Conservation (phyloP, 2,113 vertebrate species). For the Zosterops hypoxanthus region DNA sequence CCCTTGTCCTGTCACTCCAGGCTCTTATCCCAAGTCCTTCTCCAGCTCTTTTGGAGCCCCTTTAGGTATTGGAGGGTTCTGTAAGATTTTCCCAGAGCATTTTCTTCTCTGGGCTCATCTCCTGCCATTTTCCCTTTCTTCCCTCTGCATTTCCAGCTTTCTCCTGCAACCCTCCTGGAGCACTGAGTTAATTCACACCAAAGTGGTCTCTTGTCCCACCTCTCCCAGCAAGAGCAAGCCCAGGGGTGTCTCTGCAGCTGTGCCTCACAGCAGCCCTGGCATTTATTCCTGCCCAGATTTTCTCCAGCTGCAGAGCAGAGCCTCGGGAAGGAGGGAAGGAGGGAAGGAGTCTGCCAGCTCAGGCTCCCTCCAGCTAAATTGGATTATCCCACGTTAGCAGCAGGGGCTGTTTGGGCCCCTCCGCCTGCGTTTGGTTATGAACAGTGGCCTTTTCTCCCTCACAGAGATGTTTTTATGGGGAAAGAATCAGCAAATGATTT, state of each 20-base stretch:
- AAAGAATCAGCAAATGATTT: neutral
- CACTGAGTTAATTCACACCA: neutral
- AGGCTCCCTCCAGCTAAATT: neutral
- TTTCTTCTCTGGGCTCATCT: neutral
- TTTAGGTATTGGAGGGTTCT: neutral
- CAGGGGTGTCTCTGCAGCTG: rapidly evolving
- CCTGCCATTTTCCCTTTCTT: neutral
- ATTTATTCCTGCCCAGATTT: neutral
- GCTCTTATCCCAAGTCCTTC: neutral
- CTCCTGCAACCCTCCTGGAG: rapidly evolving
- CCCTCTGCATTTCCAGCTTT: neutral
- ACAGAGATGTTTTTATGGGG: neutral
- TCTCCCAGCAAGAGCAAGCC: neutral
- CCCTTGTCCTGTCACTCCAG: neutral
- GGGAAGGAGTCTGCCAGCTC: neutral
- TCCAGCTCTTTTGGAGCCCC: neutral
- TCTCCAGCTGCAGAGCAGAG: neutral
- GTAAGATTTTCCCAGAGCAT: neutral
- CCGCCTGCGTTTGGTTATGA: rapidly evolving
- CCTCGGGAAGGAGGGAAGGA: neutral
- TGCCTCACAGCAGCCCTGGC: neutral
- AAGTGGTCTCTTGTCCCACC: rapidly evolving
- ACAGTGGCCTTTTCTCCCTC: neutral
- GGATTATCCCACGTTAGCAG: neutral
- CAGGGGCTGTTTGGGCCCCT: neutral